Base-by-base conservation (phyloP, 2,113 vertebrate genomes). In the Corythornis madagascariensis region DNA sequence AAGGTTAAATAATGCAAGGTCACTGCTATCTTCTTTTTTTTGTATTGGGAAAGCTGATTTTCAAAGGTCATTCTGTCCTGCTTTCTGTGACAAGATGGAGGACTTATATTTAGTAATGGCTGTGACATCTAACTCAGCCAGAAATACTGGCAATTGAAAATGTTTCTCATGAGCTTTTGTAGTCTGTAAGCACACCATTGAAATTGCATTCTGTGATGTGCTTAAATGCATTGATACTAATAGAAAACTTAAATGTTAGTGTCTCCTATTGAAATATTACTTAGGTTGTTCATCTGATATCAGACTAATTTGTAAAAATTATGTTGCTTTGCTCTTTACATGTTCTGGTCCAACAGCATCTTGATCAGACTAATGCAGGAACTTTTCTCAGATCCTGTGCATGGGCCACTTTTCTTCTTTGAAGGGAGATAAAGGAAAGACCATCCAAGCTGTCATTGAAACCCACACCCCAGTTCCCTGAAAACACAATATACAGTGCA, bases 31-130 rank as follows among this genome's bases (percentile, higher is more conserved):
- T 90, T 78, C 40, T 88, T 73, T 38, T 35, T 38, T 85, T 24
- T 71, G 18, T 15, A 47, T 94, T 70, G 19, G 75, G 52, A 95
- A 91, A 93, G 73, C 28, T 75, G 25, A 78, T 91, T 89, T 88
- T 38, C 47, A 89, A 95, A 92, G 35, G n/a, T 83, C 56, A 25
- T 82, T 77, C 70, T 70, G 78, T 72, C 40, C 52, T 91, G 43
- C 43, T 56, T 89, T 87, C 25, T 67, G 65, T 48, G 33, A 59
- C 66, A 73, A 63, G 55, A 15, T 83, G 84, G 70, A 91, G 65
- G 79, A 83, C 61, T 61, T 83, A 29, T 5, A 31, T 83, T 83
- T 90, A 33, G 20, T 72, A 48, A 50, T 75, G 45, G 14, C 56
- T 90, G 56, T 85, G 71, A 63, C 47, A 72, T 59, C 57, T 57